Evolutionary conservation across 1,140 invertebrate genomes (phyloP).

Genomic region (Calosoma granatense): DNA sequence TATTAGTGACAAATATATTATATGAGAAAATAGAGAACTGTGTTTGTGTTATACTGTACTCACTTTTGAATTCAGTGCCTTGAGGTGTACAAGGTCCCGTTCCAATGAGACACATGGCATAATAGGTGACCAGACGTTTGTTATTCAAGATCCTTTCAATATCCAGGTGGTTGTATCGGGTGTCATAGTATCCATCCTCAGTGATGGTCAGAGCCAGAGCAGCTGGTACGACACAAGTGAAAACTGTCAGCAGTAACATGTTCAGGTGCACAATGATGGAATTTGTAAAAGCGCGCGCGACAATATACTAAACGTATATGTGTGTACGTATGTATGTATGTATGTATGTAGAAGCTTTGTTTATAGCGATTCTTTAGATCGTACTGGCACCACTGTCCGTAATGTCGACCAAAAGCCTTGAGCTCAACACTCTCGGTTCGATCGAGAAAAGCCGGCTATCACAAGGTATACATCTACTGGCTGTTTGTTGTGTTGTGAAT

Average conservation of each 20-base stretch:
- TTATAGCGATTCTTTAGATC: neutral
- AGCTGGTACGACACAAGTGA: neutral
- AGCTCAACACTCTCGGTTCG: too few species aligned
- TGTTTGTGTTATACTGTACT: too few species aligned
- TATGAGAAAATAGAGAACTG: too few species aligned
- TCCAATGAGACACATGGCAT: slow-evolving; percentile 55
- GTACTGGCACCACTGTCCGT: neutral
- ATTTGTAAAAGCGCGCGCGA: neutral
- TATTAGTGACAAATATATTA: too few species aligned
- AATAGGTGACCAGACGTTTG: slow-evolving; percentile 48
- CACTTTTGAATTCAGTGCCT: slow-evolving; percentile 57
- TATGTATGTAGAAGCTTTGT: too few species aligned
- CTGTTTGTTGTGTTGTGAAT: too few species aligned
- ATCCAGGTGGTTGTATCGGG: slow-evolving; percentile 52
- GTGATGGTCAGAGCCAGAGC: neutral
- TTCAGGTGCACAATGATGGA: neutral
- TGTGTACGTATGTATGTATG: neutral
- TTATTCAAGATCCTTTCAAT: slow-evolving; percentile 52
- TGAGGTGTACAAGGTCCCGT: slow-evolving; percentile 57
- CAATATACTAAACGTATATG: neutral
- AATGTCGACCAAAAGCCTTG: neutral
- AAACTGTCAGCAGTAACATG: neutral
- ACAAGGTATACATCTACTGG: too few species aligned
- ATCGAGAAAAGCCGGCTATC: too few species aligned
- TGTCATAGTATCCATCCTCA: neutral